Base-by-base conservation (phyloP, 2,113 vertebrate genomes). In the Macrotus californicus region DNA sequence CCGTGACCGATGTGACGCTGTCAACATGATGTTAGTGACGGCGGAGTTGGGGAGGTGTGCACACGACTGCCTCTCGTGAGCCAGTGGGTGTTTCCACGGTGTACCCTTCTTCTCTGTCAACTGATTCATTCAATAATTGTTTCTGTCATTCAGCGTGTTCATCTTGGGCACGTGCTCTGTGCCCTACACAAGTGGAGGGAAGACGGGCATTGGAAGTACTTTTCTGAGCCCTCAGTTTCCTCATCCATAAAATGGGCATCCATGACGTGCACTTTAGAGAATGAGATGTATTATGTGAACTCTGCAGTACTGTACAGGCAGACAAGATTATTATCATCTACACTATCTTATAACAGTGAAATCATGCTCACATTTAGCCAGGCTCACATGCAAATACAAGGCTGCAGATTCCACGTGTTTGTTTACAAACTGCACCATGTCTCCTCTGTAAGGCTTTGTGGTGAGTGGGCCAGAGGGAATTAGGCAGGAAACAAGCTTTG, bases 401-500 rank as follows among this genome's bases (percentile, higher is more conserved):
- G 39, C 46, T 50, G 46, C 43, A 48, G 43, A 48, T 34, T 66
- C 76, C n/a, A 36, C 0, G 2, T 34, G 66, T 97, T 64, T 97
- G 95, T 96, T 96, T 95, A 87, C 95, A 87, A 91, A 90, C 41
- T n/a, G 64, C 84, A 70, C 72, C 69, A 10, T 76, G 79, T 96
- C 94, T 95, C 77, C 86, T 92, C 84, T 83, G 0, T 0, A 91
- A 96, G 50, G 0, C 36, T 34, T 10, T 61, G 34, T 92, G 97
- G 93, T 64, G 46, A 89, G 92, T 91, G 48, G 79, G 83, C 95
- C 79, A 21, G 94, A 21, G 97, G 97, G 97, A 97, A 95, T 50
- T 2, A 98, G 93, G 87, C 97, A 97, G 98, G 98, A 98, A 98
- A 97, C 73, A 94, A 83, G 94, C 52, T 96, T 4, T 34, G 79